These are phyloP conservation scores for Patiria pectinifera DNA, from an alignment of 53 echinoderm and acorn worm genomes.

Conservation along the genomic window DNA sequence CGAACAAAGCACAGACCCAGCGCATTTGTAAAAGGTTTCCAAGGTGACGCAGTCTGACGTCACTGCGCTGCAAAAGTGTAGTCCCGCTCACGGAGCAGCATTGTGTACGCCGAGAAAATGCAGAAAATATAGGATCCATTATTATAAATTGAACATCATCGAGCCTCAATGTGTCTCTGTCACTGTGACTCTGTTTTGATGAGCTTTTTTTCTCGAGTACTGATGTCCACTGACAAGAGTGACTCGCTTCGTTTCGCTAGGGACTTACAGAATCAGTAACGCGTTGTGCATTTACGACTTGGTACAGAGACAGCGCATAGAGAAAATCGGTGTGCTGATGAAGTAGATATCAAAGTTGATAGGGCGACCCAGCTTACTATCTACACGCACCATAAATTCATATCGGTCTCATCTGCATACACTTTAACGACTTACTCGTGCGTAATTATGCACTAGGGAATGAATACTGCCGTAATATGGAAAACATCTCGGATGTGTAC, in stretches of 20 bases:
- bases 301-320: not conserved
- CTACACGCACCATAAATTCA: not conserved
- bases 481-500: no score
- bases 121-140: not conserved
- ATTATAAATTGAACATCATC: not conserved
- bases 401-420: not conserved
- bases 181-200: not conserved
- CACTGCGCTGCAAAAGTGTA: conserved; percentile 30
- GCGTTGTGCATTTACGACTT: not conserved
- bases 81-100: not conserved
- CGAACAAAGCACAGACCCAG: not conserved
- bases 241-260: not conserved
- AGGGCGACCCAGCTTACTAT: not conserved
- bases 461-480: not conserved
- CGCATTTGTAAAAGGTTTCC: not conserved
- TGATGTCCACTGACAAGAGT: not conserved
- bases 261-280: not conserved
- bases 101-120: not conserved
- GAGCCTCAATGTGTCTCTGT: not conserved
- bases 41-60: conserved; percentile 17
- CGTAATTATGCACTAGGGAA: not conserved
- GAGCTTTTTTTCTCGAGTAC: not conserved
- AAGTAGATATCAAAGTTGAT: not conserved
- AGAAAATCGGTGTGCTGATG: not conserved
- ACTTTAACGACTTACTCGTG: not conserved